Conservation (phyloP, 2,113 vertebrate genomes). For the Lasiurus cinereus region DNA sequence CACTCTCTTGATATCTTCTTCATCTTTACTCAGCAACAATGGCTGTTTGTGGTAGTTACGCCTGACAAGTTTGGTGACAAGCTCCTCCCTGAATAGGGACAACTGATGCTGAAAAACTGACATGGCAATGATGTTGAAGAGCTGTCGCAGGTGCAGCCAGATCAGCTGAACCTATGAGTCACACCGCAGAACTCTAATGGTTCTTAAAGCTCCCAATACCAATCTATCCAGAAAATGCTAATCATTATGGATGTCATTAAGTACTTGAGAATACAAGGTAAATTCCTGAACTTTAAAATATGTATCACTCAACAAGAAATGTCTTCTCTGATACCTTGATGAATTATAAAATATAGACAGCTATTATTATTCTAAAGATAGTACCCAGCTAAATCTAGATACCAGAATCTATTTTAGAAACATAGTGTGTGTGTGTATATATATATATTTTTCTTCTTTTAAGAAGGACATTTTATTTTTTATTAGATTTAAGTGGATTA, state of each 20-base stretch:
- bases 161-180: neutral
- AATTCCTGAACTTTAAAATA: conserved; percentile 70
- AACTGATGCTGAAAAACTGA: conserved; percentile 96
- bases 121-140: conserved; percentile 82
- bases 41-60: conserved; percentile 91
- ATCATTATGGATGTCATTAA: neutral
- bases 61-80: conserved; percentile 90
- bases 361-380: conserved; percentile 23
- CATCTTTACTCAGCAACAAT: conserved; percentile 93
- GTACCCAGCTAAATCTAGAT: neutral
- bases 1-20: conserved; percentile 95
- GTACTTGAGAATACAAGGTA: conserved; percentile 31
- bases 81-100: conserved; percentile 91
- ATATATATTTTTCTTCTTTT: conserved; percentile 8
- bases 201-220: neutral
- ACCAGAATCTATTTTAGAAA: conserved; percentile 2
- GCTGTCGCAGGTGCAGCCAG: conserved; percentile 42
- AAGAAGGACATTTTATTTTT: neutral
- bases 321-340: neutral
- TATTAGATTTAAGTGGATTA: conserved; percentile 26
- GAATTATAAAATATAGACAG: neutral
- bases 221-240: neutral
- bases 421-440: neutral
- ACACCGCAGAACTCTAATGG: neutral
- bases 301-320: conserved; percentile 42